Conservation (phyloP, 2,888 invertebrate species). For the Tholera decimalis region DNA sequence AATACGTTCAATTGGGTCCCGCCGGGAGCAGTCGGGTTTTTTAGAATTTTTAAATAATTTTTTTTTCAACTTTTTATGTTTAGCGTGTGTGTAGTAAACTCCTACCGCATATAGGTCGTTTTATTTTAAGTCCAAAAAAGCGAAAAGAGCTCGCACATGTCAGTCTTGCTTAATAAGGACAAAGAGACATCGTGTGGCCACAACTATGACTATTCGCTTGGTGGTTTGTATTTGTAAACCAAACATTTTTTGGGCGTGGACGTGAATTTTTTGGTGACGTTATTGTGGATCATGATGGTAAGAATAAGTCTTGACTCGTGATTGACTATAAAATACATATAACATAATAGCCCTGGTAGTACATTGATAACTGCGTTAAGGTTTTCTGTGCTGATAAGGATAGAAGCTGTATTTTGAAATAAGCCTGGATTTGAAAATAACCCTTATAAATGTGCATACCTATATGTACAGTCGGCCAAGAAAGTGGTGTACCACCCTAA, state of each 20-base stretch:
- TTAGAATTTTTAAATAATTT: too few species aligned
- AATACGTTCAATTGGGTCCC: too few species aligned
- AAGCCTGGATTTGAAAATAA: neutral
- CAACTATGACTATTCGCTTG: slow-evolving; percentile 32
- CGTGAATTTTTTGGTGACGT: slow-evolving; percentile 12
- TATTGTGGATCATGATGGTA: slow-evolving; percentile 1
- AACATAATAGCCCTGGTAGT: neutral
- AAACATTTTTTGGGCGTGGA: slow-evolving; percentile 22
- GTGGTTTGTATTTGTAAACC: slow-evolving; percentile 27
- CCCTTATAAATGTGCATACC: neutral
- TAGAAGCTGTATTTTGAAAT: neutral
- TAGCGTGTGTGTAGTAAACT: neutral
- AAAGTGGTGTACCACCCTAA: too few species aligned
- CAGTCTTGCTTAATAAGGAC: slow-evolving; percentile 38
- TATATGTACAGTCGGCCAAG: too few species aligned
- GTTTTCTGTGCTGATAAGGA: neutral
- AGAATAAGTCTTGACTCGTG: neutral
- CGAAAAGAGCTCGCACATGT: slow-evolving; percentile 35
- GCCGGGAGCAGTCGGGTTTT: too few species aligned
- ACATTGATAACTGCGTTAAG: neutral
- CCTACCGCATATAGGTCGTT: neutral
- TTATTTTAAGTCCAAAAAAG: slow-evolving; percentile 20
- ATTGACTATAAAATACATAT: neutral
- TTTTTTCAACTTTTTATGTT: too few species aligned
- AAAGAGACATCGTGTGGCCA: slow-evolving; percentile 28